These are phyloP conservation scores for Isichthys henryi DNA, from an alignment of 2,113 vertebrate genomes.

Conservation along the genomic window DNA sequence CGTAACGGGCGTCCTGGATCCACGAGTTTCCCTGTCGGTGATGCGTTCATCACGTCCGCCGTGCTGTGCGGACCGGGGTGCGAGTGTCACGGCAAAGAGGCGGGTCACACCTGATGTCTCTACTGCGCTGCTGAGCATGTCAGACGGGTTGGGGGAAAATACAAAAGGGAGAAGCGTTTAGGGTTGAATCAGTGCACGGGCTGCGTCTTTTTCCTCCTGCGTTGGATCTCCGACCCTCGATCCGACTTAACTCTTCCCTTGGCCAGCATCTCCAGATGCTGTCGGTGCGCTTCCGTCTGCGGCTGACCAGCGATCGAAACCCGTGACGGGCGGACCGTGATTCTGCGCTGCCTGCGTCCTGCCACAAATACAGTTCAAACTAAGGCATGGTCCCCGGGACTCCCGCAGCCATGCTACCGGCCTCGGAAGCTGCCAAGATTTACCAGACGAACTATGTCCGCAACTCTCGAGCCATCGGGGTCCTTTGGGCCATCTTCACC, in stretches of 20 bases:
- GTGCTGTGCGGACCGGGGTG: too few species aligned
- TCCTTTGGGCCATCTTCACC: conserved; percentile 94
- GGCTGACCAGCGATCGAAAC: background rate
- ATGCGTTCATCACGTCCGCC: conserved; percentile 31
- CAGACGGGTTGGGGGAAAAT: background rate
- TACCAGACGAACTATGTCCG: conserved; percentile 92
- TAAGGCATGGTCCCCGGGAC: conserved; percentile 58
- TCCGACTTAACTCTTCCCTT: background rate
- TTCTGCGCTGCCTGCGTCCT: background rate
- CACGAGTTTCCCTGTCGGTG: background rate
- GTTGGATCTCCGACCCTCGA: background rate
- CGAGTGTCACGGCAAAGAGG: background rate
- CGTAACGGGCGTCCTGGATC: background rate
- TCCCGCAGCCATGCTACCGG: conserved; percentile 78
- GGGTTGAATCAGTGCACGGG: background rate
- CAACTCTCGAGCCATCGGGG: conserved; percentile 89
- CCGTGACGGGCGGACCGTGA: background rate
- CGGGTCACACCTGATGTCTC: background rate
- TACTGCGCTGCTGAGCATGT: background rate
- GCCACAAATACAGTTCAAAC: background rate
- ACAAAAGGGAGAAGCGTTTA: background rate
- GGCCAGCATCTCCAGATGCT: background rate
- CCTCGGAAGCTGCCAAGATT: conserved; percentile 87
- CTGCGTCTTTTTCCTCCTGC: background rate
- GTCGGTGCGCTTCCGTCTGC: background rate